Conservation (phyloP, 2,797 vertebrate species). For the Amphiprion clarkii region DNA sequence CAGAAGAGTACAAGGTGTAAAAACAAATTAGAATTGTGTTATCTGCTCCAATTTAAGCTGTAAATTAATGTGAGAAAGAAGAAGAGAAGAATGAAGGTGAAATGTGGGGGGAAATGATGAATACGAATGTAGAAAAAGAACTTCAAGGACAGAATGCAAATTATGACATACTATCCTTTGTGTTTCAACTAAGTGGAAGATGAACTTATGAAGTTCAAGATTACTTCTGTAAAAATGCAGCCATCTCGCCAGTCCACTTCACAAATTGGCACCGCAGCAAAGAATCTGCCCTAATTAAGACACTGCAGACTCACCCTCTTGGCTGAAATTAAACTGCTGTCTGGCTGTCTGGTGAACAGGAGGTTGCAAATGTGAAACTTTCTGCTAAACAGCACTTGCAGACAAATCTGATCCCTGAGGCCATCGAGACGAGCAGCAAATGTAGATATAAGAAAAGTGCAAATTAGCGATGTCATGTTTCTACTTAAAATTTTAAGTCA, state of each 20-base stretch:
- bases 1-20: too few species aligned
- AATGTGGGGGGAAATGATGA: too few species aligned
- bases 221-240: slow-evolving; percentile 12
- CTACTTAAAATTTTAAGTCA: neutral
- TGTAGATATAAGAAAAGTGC: slow-evolving; percentile 8
- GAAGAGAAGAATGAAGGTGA: too few species aligned
- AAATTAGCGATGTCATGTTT: neutral
- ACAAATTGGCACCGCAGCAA: slow-evolving; percentile 9
- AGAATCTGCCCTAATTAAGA: slow-evolving; percentile 33
- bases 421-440: slow-evolving; percentile 6
- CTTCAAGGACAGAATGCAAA: too few species aligned
- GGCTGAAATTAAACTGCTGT: slow-evolving; percentile 14
- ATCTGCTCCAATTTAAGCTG: too few species aligned
- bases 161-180: too few species aligned
- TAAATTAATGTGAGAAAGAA: too few species aligned
- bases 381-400: neutral
- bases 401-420: neutral
- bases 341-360: neutral
- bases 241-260: neutral
- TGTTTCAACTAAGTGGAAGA: too few species aligned
- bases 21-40: too few species aligned
- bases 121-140: too few species aligned
- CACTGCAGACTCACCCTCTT: neutral
- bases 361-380: slow-evolving; percentile 15
- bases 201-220: neutral